Evolutionary conservation across 2,888 invertebrate species (phyloP).

Genomic region (Drosophila tanythrix): DNA sequence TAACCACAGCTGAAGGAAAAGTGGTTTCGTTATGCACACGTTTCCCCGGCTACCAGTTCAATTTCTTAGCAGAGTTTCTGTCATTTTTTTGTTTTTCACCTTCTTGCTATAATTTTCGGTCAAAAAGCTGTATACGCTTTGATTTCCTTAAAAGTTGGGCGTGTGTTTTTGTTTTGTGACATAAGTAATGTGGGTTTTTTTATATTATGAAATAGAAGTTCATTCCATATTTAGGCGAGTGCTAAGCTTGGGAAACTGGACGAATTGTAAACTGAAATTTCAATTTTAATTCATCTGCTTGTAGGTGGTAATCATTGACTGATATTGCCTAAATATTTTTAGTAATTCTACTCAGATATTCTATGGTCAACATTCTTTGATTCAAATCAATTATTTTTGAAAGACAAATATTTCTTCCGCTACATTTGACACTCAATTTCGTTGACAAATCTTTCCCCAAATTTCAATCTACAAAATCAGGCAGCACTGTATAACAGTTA

Average conservation of each 20-base stretch:
- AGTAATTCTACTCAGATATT: neutral
- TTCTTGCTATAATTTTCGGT: constrained; percentile 14
- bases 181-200: constrained; percentile 44
- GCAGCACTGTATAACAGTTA: neutral
- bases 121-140: constrained; percentile 37
- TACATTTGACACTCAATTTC: neutral
- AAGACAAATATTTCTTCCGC: neutral
- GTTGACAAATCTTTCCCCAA: neutral
- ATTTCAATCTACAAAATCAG: neutral
- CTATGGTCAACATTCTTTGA: too few relatives aligned
- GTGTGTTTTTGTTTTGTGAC: constrained; percentile 54
- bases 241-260: constrained; percentile 7
- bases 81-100: constrained; percentile 28
- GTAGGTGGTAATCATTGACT: neutral
- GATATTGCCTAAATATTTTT: neutral
- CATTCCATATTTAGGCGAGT: constrained; percentile 15
- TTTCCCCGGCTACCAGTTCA: constrained; percentile 32
- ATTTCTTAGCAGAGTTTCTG: constrained; percentile 44
- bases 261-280: neutral
- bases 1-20: constrained; percentile 49
- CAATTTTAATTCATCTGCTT: neutral
- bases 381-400: too few relatives aligned
- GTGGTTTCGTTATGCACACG: constrained; percentile 59
- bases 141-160: constrained; percentile 76
- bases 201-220: constrained; percentile 52